A percentile compares a stretch with the other conserved stretches of the same genome.
phyloP scores from a whole-genome alignment of 23 tunicate species.

The Trididemnum nubilum region DNA sequence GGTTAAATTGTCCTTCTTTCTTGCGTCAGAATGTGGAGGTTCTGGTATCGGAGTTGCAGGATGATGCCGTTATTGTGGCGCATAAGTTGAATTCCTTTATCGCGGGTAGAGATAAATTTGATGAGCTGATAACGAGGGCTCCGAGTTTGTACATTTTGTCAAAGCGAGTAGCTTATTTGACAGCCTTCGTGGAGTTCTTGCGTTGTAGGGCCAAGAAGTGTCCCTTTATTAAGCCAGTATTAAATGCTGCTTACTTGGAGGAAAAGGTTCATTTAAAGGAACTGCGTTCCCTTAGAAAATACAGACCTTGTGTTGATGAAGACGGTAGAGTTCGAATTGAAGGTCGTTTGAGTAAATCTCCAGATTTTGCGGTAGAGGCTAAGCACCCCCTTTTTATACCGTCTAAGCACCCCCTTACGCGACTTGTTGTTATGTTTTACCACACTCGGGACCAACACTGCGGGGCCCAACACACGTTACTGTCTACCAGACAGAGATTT shows the following conservation, averaged over 20 bases:
- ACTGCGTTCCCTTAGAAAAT: background rate
- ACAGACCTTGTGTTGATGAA: background rate
- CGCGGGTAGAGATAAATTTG: background rate
- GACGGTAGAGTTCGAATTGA: background rate
- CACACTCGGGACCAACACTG: background rate
- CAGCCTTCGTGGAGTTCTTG: background rate
- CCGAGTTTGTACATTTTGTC: background rate
- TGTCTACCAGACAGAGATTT: background rate
- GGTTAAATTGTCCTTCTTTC: background rate
- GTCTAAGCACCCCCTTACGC: background rate
- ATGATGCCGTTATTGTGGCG: background rate
- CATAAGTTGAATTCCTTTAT: background rate
- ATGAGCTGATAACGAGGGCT: background rate
- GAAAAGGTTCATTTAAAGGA: no score
- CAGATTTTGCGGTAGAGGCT: background rate
- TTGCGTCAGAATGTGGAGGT: background rate
- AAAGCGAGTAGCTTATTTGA: background rate
- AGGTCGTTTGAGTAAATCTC: background rate
- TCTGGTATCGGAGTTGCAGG: background rate
- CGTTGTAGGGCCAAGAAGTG: no score
- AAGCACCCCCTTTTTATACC: background rate
- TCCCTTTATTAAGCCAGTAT: no score
- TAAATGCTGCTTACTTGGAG: background rate
- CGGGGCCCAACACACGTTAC: background rate
- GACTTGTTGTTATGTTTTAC: background rate